Evolutionary conservation across 2,113 vertebrate genomes (phyloP).

Genomic region (Oreotragus oreotragus): DNA sequence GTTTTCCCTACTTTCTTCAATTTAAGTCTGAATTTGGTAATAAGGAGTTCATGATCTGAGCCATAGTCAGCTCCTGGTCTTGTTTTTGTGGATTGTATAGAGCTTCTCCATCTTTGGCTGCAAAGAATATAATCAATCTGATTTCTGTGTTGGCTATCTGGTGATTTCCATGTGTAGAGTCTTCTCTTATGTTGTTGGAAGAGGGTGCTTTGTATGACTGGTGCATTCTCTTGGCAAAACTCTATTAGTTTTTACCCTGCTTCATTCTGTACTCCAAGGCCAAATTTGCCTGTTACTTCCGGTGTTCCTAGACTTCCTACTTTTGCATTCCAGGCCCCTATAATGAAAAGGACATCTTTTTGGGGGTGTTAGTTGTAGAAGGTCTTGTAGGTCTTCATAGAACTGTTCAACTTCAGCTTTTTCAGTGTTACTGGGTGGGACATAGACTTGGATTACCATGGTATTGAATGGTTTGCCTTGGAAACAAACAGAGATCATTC

Average conservation of each 20-base stretch:
- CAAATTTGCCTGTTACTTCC: neutral
- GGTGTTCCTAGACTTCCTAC: neutral
- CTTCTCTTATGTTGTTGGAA: neutral
- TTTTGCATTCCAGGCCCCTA: neutral
- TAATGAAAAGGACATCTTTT: neutral
- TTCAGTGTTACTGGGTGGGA: neutral
- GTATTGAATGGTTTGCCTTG: neutral
- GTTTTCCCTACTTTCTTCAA: neutral
- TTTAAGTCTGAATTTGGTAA: neutral
- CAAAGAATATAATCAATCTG: neutral
- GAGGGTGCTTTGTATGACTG: neutral
- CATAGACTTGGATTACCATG: neutral
- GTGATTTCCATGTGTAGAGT: neutral
- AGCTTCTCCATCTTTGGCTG: neutral
- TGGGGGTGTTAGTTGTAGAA: neutral
- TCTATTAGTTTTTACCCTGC: neutral
- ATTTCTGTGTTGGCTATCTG: accelerated
- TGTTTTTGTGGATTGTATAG: neutral
- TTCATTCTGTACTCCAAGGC: neutral
- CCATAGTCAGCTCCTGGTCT: neutral
- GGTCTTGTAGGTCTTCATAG: neutral
- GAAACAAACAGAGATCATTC: neutral
- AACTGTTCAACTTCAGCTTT: neutral
- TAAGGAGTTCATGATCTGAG: neutral
- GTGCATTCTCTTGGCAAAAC: neutral